phyloP scores from a whole-genome alignment of 2,888 invertebrate genomes.

The Priocnemis perturbator region DNA sequence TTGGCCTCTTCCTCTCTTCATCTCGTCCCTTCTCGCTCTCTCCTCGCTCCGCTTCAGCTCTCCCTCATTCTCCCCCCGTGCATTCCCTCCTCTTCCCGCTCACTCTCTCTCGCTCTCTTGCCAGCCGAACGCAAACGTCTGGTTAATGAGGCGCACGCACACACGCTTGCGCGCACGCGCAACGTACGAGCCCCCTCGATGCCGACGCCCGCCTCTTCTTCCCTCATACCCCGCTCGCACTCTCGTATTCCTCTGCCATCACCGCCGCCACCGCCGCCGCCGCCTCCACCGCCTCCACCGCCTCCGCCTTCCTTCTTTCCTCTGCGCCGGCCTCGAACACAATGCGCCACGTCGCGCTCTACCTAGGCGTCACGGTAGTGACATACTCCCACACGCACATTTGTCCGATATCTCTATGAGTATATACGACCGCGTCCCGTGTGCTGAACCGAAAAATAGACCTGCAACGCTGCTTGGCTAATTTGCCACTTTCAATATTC shows the following conservation, averaged over 20 bases:
- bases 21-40: slow-evolving; percentile 24
- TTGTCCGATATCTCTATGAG: slow-evolving; percentile 49
- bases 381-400: slow-evolving; percentile 66
- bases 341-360: slow-evolving; percentile 62
- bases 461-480: slow-evolving; percentile 36
- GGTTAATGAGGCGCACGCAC: slow-evolving; percentile 69
- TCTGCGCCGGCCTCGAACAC: slow-evolving; percentile 57
- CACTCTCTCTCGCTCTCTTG: slow-evolving; percentile 28
- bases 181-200: slow-evolving; percentile 55
- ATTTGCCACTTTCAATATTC: no score
- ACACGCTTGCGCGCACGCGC: slow-evolving; percentile 66
- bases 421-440: no score
- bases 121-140: slow-evolving; percentile 60
- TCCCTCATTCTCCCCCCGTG: slow-evolving; percentile 25
- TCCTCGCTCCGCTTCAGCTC: slow-evolving; percentile 29
- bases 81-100: slow-evolving; percentile 23
- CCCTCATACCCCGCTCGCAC: slow-evolving; percentile 17
- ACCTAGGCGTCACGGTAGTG: slow-evolving; percentile 70
- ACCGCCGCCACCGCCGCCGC: slow-evolving; percentile 24
- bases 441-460: no score
- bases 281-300: slow-evolving; percentile 38
- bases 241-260: slow-evolving; percentile 23
- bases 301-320: slow-evolving; percentile 40
- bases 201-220: slow-evolving; percentile 37
- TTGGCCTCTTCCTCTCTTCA: slow-evolving; percentile 37